A percentile compares a stretch with the other conserved stretches of the same genome.
Evolutionary conservation across 2,113 vertebrate genomes (phyloP).

Genomic region (Pedetes capensis): DNA sequence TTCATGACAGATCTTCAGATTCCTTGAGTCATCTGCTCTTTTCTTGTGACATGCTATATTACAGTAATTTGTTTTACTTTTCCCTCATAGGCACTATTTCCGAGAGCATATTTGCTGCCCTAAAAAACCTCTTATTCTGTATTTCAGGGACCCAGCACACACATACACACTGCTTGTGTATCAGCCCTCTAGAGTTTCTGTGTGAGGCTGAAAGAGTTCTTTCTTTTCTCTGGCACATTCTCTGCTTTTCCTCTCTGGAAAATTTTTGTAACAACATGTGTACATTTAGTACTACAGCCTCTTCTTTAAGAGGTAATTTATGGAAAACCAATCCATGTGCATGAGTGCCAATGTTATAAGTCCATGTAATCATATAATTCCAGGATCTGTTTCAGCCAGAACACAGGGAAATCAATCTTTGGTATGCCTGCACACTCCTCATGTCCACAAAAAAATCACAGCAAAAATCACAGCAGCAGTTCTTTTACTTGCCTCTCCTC

Average conservation of each 20-base stretch:
- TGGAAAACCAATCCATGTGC: constrained; percentile 69
- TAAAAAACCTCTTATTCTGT: not conserved
- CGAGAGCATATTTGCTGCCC: not conserved
- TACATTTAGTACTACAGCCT: constrained; percentile 58
- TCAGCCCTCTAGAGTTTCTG: not conserved
- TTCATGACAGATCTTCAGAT: not conserved
- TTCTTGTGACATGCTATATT: not conserved
- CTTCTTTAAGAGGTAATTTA: constrained; percentile 74
- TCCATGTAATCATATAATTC: constrained; percentile 59
- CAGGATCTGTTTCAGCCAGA: constrained; percentile 55
- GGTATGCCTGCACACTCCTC: not conserved
- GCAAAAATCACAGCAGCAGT: not conserved
- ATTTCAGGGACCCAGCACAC: not conserved
- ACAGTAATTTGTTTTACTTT: not conserved
- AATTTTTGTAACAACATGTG: constrained; percentile 70
- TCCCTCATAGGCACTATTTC: not conserved
- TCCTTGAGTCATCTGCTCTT: not conserved
- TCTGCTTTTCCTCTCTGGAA: constrained; percentile 71
- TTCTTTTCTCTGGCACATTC: constrained; percentile 62
- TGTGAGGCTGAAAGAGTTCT: constrained; percentile 52
- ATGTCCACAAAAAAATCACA: not conserved
- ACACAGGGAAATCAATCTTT: constrained; percentile 38
- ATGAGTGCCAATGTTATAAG: constrained; percentile 45
- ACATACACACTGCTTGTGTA: not conserved
- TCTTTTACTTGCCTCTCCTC: not conserved